Evolutionary conservation across 2,113 vertebrate genomes (phyloP), one percentile per base, ranked within the genome.

Genomic region (Heterocephalus glaber): DNA sequence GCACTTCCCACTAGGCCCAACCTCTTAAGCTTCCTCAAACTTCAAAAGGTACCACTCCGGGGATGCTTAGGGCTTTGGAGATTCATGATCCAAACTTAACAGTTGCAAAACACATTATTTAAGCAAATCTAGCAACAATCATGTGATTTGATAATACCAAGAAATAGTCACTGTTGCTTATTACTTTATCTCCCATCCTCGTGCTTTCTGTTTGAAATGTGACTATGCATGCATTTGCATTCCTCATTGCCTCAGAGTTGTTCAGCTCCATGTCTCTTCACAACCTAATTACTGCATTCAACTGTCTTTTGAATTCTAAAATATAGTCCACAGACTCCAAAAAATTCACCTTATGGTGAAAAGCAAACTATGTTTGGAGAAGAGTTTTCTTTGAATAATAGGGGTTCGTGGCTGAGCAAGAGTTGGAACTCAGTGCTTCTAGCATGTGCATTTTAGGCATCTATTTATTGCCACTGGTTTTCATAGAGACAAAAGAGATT

Each of bases 171-270:
- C 4, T 41, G 7, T 35, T 72, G 13, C 24, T 79, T 58, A 41
- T 60, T 74, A 30, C 12, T 28, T 54, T 83, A 85, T 85, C 76
- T 88, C 47, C 19, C 85, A 5, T n/a, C 30, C n/a, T 61, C 86
- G 47, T 77, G 63, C 65, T 60, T 49, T 81, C 52, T 66, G n/a
- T 86, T 61, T 84, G n/a, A 90, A 97, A 88, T 91, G 38, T 52
- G 60, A 49, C 17, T 2, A 0, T 58, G 28, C 2, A 28, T 54
- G 84, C n/a, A 28, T 63, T 76, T 70, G 24, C 5, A 28, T 1
- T 72, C 30, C 30, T 79, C 28, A 30, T 19, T 52, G 41, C 2
- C 11, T 30, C 38, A 58, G n/a, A 82, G 76, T 13, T 44, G 1
- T 33, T 82, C 16, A 58, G 41, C 30, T 79, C 86, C 11, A 49